Conservation (phyloP, 2,113 vertebrate species). For the Falco punctatus region DNA sequence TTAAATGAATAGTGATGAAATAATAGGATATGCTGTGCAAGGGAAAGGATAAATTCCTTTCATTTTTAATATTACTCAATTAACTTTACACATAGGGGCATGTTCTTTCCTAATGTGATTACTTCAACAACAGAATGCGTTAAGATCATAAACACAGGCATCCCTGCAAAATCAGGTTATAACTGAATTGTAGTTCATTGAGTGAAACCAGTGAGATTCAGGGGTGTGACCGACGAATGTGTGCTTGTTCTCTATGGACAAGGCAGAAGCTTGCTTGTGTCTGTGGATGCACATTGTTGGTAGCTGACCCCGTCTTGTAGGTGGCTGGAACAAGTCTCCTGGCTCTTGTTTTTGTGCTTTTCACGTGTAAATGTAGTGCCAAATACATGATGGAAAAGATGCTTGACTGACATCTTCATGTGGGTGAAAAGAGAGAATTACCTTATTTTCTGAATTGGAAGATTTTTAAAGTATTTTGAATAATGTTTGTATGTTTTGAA, state of each 20-base stretch:
- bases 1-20: constrained; percentile 19
- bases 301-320: not conserved
- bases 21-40: constrained; percentile 10
- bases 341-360: not conserved
- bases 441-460: not conserved
- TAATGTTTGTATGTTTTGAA: not conserved
- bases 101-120: not conserved
- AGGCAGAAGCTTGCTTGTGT: not conserved
- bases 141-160: not conserved
- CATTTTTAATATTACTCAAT: not conserved
- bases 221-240: not conserved
- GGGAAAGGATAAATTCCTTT: constrained; percentile 5
- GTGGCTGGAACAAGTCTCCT: not conserved
- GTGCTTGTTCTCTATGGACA: rapidly evolving
- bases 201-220: not conserved
- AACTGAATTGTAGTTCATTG: not conserved
- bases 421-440: not conserved
- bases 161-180: not conserved
- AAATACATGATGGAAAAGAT: rapidly evolving
- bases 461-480: not conserved
- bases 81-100: not conserved
- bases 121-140: not conserved
- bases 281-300: not conserved
- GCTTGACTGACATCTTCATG: not conserved
- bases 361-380: not conserved